Percentiles rank a stretch among this genome's conserved stretches.
These are phyloP conservation scores for Arizona elegans DNA, from an alignment of 2,113 vertebrate genomes.

Conservation along the genomic window DNA sequence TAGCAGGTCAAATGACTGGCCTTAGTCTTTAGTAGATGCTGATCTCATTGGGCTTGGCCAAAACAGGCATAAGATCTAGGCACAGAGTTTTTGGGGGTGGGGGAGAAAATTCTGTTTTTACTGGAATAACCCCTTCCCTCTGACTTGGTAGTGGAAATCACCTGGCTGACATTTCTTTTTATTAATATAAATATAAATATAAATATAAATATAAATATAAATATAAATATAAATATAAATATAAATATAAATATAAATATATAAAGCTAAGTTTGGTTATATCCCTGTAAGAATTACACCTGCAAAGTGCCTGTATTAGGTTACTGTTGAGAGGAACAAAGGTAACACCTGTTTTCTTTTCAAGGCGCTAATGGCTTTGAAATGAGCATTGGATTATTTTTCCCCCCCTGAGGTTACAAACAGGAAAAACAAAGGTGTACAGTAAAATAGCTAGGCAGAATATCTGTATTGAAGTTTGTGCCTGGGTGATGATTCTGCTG, in stretches of 20 bases:
- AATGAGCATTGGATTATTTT: not conserved
- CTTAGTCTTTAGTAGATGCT: not conserved
- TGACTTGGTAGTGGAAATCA: not conserved
- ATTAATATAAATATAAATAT: no score
- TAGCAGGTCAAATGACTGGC: not conserved
- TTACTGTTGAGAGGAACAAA: not conserved
- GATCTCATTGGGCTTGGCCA: not conserved
- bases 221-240: no score
- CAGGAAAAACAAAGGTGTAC: not conserved
- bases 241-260: no score
- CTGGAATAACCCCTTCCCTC: not conserved
- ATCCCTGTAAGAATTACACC: not conserved
- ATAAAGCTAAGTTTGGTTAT: not conserved
- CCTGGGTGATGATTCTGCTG: not conserved
- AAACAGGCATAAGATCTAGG: not conserved
- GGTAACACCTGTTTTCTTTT: not conserved
- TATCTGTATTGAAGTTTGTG: not conserved
- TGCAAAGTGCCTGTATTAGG: conserved; percentile 7
- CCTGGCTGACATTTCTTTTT: not conserved
- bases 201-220: no score
- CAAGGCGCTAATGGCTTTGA: conserved; percentile 11
- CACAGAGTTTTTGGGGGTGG: not conserved
- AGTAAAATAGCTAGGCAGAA: not conserved
- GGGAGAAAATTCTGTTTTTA: not conserved
- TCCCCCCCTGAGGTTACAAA: not conserved